Percentiles rank a stretch among this genome's conserved stretches.
Conservation (phyloP, 1,140 invertebrate species). For the Anastrepha obliqua region DNA sequence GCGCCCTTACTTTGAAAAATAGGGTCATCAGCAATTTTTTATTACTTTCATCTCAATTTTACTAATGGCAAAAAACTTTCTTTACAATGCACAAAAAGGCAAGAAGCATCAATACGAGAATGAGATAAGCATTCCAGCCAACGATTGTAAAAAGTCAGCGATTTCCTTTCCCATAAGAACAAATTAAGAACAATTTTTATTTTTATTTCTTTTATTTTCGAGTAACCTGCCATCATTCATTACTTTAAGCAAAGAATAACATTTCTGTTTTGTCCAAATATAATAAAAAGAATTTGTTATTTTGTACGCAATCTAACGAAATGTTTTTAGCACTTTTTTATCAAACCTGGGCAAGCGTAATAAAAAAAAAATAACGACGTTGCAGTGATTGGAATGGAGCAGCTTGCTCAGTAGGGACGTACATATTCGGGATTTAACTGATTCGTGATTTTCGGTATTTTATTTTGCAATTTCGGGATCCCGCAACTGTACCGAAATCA, state of each 20-base stretch:
- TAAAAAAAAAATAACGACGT: background rate
- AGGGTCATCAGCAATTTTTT: constrained; percentile 48
- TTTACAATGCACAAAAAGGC: background rate
- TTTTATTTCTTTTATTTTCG: background rate
- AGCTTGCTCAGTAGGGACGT: too few species aligned
- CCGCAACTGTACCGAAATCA: too few species aligned
- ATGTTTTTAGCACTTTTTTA: constrained; percentile 19
- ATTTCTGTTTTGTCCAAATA: background rate
- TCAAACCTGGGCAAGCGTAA: background rate
- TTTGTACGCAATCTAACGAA: constrained; percentile 17
- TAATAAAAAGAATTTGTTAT: constrained; percentile 9
- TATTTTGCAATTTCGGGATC: too few species aligned
- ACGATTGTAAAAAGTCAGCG: background rate
- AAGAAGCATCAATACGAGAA: background rate
- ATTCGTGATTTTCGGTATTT: too few species aligned
- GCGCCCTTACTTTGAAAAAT: background rate
- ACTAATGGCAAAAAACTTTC: constrained; percentile 24
- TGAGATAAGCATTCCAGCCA: background rate
- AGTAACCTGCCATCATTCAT: background rate
- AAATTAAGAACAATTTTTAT: constrained; percentile 36
- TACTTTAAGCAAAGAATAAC: background rate
- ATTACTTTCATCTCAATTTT: background rate
- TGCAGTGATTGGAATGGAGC: background rate
- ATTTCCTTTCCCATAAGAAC: constrained; percentile 44
- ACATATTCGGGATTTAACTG: too few species aligned